Percentiles rank a stretch among this genome's conserved stretches.
Conservation (phyloP, 1,140 invertebrate genomes). For the Diachasmimorpha longicaudata region DNA sequence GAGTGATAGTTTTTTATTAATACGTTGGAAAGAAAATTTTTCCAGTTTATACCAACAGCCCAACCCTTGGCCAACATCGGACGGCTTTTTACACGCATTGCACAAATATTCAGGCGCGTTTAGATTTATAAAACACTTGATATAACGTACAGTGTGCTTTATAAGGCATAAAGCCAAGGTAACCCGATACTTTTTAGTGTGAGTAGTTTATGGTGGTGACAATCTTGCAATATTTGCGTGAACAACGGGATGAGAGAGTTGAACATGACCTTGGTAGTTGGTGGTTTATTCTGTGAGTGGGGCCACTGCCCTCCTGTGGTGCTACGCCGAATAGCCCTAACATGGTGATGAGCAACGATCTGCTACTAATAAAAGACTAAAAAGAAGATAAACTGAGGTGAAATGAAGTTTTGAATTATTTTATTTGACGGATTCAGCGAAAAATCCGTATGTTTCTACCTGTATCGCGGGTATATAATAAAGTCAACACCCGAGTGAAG, state of each 20-base stretch:
- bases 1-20: neutral
- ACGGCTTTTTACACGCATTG: neutral
- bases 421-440: neutral
- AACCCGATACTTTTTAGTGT: conserved; percentile 56
- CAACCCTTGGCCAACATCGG: neutral
- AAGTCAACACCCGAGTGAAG: too few species aligned
- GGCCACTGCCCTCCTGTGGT: conserved; percentile 43
- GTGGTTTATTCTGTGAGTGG: conserved; percentile 32
- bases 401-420: neutral
- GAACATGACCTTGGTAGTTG: conserved; percentile 37
- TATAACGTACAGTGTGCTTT: conserved; percentile 2
- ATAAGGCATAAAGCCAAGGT: conserved; percentile 32
- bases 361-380: conserved; percentile 37
- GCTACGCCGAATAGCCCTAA: conserved; percentile 50
- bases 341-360: conserved; percentile 38
- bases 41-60: neutral
- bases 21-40: neutral
- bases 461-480: too few species aligned
- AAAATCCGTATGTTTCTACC: neutral
- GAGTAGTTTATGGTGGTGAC: conserved; percentile 60
- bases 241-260: neutral
- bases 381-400: neutral
- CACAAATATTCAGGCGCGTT: neutral
- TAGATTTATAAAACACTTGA: conserved; percentile 12
- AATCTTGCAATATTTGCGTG: conserved; percentile 35